These are phyloP conservation scores for Troides oblongomaculatus DNA, from an alignment of 2,888 invertebrate species.

Conservation along the genomic window DNA sequence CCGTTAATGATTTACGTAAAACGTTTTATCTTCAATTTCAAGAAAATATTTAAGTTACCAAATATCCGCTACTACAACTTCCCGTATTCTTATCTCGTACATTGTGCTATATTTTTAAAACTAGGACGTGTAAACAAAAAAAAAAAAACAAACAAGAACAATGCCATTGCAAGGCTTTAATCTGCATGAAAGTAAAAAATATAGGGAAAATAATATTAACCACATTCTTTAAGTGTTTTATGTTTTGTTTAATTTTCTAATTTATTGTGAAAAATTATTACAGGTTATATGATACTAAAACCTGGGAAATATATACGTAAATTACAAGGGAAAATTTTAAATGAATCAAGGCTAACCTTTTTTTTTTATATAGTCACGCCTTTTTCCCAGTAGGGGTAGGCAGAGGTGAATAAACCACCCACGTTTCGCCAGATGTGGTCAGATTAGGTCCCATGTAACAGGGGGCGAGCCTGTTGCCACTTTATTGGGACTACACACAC, in stretches of 20 bases:
- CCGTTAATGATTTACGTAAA: neutral
- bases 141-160: slow-evolving; percentile 29
- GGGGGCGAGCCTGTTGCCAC: no score
- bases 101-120: slow-evolving; percentile 24
- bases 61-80: slow-evolving; percentile 31
- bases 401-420: no score
- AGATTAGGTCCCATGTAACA: no score
- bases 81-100: slow-evolving; percentile 12
- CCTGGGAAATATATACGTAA: no score
- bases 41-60: slow-evolving; percentile 15
- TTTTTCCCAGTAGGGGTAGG: no score
- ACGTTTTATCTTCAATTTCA: neutral
- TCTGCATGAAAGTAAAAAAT: slow-evolving; percentile 24
- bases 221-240: neutral
- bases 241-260: neutral
- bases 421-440: no score
- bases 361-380: no score
- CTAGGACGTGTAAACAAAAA: slow-evolving; percentile 25
- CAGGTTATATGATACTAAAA: no score
- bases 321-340: no score
- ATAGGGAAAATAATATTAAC: slow-evolving; percentile 26
- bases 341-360: no score
- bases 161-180: slow-evolving; percentile 21
- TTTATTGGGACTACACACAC: no score
- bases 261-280: neutral